Conservation (phyloP, 2,888 invertebrate species). For the Tinea semifulvella region DNA sequence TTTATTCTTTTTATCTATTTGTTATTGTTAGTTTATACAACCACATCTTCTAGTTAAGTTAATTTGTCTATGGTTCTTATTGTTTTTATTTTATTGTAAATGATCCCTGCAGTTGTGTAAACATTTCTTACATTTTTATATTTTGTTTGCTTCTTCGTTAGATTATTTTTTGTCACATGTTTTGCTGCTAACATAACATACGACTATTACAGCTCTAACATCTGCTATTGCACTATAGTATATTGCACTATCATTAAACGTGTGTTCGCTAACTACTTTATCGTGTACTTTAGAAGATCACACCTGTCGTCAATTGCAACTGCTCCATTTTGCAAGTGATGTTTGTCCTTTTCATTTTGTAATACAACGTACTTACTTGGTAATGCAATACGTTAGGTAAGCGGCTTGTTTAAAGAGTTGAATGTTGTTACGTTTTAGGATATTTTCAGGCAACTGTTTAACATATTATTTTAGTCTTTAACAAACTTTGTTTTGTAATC, state of each 20-base stretch:
- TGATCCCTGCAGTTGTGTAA: background rate
- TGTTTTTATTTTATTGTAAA: too few relatives aligned
- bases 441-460: too few relatives aligned
- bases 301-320: conserved; percentile 7
- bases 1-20: too few relatives aligned
- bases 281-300: conserved; percentile 4
- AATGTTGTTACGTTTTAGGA: too few relatives aligned
- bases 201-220: background rate
- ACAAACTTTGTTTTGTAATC: too few relatives aligned
- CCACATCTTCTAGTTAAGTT: too few relatives aligned
- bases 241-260: background rate
- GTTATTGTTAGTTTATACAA: background rate
- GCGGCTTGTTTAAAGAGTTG: background rate
- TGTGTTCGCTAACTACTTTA: conserved; percentile 4
- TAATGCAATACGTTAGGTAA: background rate
- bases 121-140: background rate
- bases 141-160: background rate
- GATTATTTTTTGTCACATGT: background rate
- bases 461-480: too few relatives aligned
- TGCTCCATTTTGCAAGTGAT: conserved; percentile 1
- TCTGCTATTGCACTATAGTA: background rate
- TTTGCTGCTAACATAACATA: background rate
- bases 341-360: background rate
- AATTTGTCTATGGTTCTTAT: too few relatives aligned
- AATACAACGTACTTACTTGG: too few relatives aligned